A percentile compares a stretch with the other conserved stretches of the same genome.
Evolutionary conservation across 2,888 invertebrate species (phyloP).

Genomic region (Archaeoteleia sp.): DNA sequence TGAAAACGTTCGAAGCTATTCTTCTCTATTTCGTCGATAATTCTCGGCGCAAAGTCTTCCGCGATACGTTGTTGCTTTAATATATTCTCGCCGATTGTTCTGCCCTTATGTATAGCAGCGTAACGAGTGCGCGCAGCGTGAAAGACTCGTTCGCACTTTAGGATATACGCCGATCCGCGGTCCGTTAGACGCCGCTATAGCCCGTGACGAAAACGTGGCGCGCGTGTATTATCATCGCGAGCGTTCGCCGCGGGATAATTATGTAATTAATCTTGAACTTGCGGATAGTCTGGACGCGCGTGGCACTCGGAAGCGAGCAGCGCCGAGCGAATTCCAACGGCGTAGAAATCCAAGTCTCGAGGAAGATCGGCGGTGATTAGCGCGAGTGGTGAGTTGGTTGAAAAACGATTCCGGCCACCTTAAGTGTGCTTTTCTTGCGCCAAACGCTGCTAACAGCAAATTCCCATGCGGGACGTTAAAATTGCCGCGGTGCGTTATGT

Average conservation of each 20-base stretch:
- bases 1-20: too few species aligned
- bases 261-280: conserved; percentile 57
- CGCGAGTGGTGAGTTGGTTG: too few species aligned
- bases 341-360: conserved; percentile 45
- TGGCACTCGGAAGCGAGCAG: conserved; percentile 52
- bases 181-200: conserved; percentile 66
- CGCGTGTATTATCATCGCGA: conserved; percentile 55
- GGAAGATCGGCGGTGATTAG: too few species aligned
- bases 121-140: conserved; percentile 49
- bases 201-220: conserved; percentile 64
- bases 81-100: too few species aligned
- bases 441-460: too few species aligned
- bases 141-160: conserved; percentile 54
- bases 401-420: conserved; percentile 7
- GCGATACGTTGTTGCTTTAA: too few species aligned
- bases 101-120: conserved; percentile 10
- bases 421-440: conserved; percentile 1
- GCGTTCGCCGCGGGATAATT: conserved; percentile 55
- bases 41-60: too few species aligned
- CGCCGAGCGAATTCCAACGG: conserved; percentile 31
- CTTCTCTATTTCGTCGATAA: too few species aligned
- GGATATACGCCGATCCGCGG: conserved; percentile 44
- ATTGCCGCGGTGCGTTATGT: too few species aligned
- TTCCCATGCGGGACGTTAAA: too few species aligned
- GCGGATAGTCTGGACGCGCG: conserved; percentile 41